These are phyloP conservation scores for Hemitrygon akajei DNA, from an alignment of 2,797 vertebrate genomes.

Conservation along the genomic window DNA sequence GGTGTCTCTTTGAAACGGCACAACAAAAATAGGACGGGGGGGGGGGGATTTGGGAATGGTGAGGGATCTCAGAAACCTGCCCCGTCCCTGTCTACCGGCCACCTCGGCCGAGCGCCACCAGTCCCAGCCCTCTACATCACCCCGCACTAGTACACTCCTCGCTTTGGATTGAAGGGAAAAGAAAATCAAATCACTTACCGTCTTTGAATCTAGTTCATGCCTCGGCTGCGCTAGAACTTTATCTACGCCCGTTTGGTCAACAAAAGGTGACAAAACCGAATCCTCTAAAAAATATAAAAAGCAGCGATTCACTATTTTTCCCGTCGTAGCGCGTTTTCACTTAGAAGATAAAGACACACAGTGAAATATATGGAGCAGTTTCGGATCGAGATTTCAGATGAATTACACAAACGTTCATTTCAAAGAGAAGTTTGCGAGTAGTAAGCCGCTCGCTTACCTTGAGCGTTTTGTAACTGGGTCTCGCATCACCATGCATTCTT, in stretches of 20 bases:
- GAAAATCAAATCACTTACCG: slow-evolving; percentile 70
- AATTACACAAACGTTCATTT: neutral
- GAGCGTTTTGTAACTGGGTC: slow-evolving; percentile 98
- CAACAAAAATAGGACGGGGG: too few species aligned
- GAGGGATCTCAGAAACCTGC: neutral
- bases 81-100: neutral
- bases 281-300: slow-evolving; percentile 64
- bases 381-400: neutral
- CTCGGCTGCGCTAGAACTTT: slow-evolving; percentile 95
- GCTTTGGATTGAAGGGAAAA: neutral
- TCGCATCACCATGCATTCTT: slow-evolving; percentile 99
- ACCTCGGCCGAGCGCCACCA: neutral
- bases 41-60: too few species aligned
- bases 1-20: neutral
- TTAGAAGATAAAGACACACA: neutral
- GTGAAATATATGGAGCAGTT: neutral
- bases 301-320: neutral
- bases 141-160: neutral
- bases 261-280: slow-evolving; percentile 98
- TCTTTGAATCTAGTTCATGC: slow-evolving; percentile 97
- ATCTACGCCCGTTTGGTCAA: slow-evolving; percentile 96
- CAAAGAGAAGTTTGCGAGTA: neutral
- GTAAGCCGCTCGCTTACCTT: slow-evolving; percentile 69
- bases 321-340: neutral
- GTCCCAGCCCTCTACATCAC: neutral